phyloP scores from a whole-genome alignment of 2,888 invertebrate species.

The Hydropsyche betteni region DNA sequence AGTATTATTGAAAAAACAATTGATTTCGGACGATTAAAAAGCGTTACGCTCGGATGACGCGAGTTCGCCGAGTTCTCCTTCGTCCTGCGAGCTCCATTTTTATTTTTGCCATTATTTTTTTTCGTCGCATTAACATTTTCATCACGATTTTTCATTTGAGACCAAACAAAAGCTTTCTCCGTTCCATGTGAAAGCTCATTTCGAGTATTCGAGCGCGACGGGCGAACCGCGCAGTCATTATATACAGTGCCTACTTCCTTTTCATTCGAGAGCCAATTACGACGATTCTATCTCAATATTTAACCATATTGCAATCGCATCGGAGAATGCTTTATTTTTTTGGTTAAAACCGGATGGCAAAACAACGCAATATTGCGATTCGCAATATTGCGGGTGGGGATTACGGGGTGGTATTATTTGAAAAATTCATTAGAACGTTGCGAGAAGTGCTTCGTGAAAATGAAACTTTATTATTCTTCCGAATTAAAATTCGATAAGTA shows the following conservation, averaged over 20 bases:
- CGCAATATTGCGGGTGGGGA: too few relatives aligned
- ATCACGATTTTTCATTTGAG: conserved; percentile 27
- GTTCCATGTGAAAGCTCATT: conserved; percentile 27
- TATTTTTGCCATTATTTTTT: conserved; percentile 8
- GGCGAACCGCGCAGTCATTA: conserved; percentile 3
- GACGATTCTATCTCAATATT: not conserved
- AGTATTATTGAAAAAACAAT: too few relatives aligned
- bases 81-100: not conserved
- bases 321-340: too few relatives aligned
- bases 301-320: too few relatives aligned
- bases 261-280: conserved; percentile 2
- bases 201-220: not conserved
- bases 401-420: too few relatives aligned
- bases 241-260: not conserved
- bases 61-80: conserved; percentile 4
- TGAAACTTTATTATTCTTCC: too few relatives aligned
- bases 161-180: conserved; percentile 24
- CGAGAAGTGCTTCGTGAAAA: too few relatives aligned
- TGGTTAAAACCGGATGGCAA: too few relatives aligned
- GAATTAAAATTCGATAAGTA: too few relatives aligned
- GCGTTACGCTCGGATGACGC: not conserved
- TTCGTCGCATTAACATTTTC: conserved; percentile 19
- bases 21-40: too few relatives aligned
- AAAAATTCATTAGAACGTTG: too few relatives aligned
- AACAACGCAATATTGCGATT: too few relatives aligned